Base-by-base conservation (phyloP, 2,113 vertebrate species). In the Asarcornis scutulata region DNA sequence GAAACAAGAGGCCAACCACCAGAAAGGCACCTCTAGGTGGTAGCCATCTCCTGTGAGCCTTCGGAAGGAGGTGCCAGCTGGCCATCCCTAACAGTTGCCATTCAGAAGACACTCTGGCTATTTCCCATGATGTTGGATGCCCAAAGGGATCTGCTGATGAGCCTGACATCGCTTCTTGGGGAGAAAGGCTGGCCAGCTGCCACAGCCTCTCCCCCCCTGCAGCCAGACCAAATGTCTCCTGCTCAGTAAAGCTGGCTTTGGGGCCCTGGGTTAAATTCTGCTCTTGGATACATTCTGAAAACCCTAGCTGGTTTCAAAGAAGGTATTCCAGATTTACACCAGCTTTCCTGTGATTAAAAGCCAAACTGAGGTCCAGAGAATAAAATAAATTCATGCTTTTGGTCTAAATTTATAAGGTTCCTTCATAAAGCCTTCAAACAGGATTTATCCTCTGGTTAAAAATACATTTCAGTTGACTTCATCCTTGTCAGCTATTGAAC, bases 171-270 rank as follows among this genome's bases (percentile, higher is more conserved):
- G 16, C 44, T 78, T 84, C 44, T 59, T 75, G 85, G 82, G 95
- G 46, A 83, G 63, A 52, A 86, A 71, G 67, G 21, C 59, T 90
- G 92, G 83, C 46, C 83, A 90, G 55, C 74, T 95, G 83, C 91
- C 94, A 86, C 21, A 42, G 71, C 32, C 74, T 87, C 9, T 86
- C 27, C 36, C 44, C 44, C 63, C 74, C 83, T 77, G 73, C 83
- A 87, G 88, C 73, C 88, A 89, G 55, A 79, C 95, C 93, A 96
- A 93, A 95, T 94, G 95, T 76, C 88, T 91, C 44, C 62, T 72
- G 81, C 88, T 92, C 50, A 11, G 1, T 44, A 90, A 80, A 83
- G 67, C 81, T 89, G 81, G 73, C 77, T 88, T 60, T 44, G 46
- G 63, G 62, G 72, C 69, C 53, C n/a, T 60, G 66, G 48, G 56